These are phyloP conservation scores for Pammene fasciana DNA, from an alignment of 2,888 invertebrate genomes.

Conservation along the genomic window DNA sequence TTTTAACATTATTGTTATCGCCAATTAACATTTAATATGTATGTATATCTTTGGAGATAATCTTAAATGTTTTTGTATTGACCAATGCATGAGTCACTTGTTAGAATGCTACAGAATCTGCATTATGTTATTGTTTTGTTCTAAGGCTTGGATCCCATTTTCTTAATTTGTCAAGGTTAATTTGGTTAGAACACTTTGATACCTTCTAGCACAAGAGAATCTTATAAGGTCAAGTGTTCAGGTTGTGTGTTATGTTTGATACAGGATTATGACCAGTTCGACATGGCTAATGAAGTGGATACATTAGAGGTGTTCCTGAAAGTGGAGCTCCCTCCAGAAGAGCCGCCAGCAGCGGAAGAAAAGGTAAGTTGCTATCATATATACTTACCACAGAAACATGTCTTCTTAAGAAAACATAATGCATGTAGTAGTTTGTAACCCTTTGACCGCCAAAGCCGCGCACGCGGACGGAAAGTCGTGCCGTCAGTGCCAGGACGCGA, in stretches of 20 bases:
- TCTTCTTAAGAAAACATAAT: too few species aligned
- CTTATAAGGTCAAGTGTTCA: neutral
- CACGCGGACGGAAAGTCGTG: too few species aligned
- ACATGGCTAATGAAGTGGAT: slow-evolving; percentile 95
- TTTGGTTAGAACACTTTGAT: slow-evolving; percentile 8
- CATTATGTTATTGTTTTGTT: too few species aligned
- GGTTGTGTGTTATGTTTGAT: slow-evolving; percentile 53
- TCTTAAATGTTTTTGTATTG: neutral
- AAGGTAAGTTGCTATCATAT: slow-evolving; percentile 23
- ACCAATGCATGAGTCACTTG: too few species aligned
- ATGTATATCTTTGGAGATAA: neutral
- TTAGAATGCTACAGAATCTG: too few species aligned
- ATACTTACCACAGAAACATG: neutral
- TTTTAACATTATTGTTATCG: neutral
- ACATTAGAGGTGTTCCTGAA: slow-evolving; percentile 94
- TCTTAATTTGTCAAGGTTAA: slow-evolving; percentile 11
- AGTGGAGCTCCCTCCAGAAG: slow-evolving; percentile 84
- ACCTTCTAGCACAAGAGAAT: neutral
- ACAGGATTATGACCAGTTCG: slow-evolving; percentile 96
- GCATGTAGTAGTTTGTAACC: too few species aligned
- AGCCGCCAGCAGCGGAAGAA: slow-evolving; percentile 57
- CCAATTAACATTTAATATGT: neutral
- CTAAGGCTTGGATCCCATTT: neutral
- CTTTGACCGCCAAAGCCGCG: too few species aligned
- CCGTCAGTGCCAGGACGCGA: too few species aligned